Conservation (phyloP, 37 sponge, comb jelly and placozoan species). For the Halichondria panicea region DNA sequence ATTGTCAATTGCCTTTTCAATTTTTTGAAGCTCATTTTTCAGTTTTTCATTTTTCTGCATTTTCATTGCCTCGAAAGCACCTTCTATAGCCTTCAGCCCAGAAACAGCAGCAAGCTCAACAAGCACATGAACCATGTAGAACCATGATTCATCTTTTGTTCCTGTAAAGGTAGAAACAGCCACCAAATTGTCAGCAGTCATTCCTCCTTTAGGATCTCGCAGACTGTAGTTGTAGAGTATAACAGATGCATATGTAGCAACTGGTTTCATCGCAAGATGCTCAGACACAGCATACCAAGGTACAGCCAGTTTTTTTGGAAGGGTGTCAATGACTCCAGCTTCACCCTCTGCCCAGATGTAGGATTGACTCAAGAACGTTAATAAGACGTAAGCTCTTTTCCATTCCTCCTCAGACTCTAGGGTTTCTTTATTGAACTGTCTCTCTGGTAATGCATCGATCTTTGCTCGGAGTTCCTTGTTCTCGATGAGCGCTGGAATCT, state of each 20-base stretch:
- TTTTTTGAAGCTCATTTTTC: slow-evolving; percentile 8
- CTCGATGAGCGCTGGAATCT: slow-evolving; percentile 43
- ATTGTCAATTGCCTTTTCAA: no score
- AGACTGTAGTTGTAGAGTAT: slow-evolving; percentile 55
- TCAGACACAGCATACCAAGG: slow-evolving; percentile 47
- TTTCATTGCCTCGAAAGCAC: slow-evolving; percentile 17
- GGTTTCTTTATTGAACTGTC: slow-evolving; percentile 18
- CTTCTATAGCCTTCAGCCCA: slow-evolving; percentile 29
- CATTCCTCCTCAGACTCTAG: slow-evolving; percentile 41
- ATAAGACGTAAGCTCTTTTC: slow-evolving; percentile 49
- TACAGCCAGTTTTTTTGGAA: slow-evolving; percentile 53
- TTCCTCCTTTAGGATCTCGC: slow-evolving; percentile 20
- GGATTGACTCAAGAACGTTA: slow-evolving; percentile 42
- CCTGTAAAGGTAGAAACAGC: slow-evolving; percentile 38
- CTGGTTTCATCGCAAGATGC: slow-evolving; percentile 47
- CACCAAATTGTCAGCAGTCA: slow-evolving; percentile 38
- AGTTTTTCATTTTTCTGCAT: slow-evolving; percentile 13
- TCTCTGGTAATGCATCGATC: slow-evolving; percentile 28
- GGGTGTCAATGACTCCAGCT: slow-evolving; percentile 5
- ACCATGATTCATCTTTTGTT: slow-evolving; percentile 71
- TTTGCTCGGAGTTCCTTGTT: slow-evolving; percentile 4
- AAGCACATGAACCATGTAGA: slow-evolving; percentile 35
- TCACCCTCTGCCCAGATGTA: slow-evolving; percentile 74
- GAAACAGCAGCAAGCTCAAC: slow-evolving; percentile 57
- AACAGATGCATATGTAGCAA: slow-evolving; percentile 48